phyloP scores from a whole-genome alignment of 2,113 vertebrate genomes.

The Psittacara wagleri region DNA sequence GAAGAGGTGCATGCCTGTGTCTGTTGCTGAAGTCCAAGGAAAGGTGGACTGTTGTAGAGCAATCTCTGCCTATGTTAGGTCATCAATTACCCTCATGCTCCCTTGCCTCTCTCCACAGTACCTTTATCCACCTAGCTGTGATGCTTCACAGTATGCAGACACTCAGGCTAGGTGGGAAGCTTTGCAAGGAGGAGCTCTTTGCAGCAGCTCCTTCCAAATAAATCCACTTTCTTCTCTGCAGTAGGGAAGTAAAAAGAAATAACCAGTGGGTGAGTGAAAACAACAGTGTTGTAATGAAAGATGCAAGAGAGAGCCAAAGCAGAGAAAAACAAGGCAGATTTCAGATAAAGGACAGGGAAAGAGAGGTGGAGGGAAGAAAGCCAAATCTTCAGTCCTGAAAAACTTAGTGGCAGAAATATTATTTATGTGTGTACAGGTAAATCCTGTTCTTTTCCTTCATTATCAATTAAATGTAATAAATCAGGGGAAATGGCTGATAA shows the following conservation, averaged over 20 bases:
- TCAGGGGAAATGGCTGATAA: neutral
- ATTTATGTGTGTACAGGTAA: neutral
- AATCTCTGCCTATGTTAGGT: neutral
- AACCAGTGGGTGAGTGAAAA: neutral
- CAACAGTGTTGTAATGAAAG: neutral
- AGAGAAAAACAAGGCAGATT: neutral
- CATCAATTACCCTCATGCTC: neutral
- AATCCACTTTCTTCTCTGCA: neutral
- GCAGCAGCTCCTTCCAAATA: neutral
- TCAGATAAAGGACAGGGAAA: neutral
- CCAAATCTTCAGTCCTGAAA: neutral
- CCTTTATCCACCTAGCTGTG: neutral
- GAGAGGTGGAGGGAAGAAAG: neutral
- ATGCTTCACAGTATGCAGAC: neutral
- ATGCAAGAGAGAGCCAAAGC: neutral
- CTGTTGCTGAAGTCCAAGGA: neutral
- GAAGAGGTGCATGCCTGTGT: neutral
- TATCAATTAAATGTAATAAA: neutral
- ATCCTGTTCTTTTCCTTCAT: neutral
- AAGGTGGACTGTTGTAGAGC: neutral
- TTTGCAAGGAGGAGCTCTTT: neutral
- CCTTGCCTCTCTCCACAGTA: rapidly evolving
- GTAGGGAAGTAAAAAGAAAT: neutral
- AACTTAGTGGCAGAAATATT: neutral
- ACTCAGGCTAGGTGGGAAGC: neutral